These are phyloP conservation scores for Clarias magur DNA, from an alignment of 2,113 vertebrate species.

Conservation along the genomic window DNA sequence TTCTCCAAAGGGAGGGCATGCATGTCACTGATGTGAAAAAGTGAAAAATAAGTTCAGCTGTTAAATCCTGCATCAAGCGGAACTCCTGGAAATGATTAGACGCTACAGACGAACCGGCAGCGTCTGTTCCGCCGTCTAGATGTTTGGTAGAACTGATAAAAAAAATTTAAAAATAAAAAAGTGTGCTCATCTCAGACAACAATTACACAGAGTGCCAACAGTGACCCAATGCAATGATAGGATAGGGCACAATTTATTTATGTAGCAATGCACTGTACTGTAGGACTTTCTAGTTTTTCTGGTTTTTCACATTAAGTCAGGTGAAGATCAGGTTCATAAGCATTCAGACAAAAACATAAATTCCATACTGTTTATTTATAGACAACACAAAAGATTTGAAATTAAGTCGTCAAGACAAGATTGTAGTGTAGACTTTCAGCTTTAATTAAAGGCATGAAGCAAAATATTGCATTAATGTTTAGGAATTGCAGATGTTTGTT, in stretches of 20 bases:
- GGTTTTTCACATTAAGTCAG: background rate
- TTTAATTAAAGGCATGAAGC: too few species aligned
- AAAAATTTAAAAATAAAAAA: background rate
- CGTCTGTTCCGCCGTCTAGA: conserved; percentile 64
- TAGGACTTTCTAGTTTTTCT: too few species aligned
- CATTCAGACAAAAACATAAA: too few species aligned
- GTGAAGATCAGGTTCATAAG: too few species aligned
- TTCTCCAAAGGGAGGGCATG: conserved; percentile 55
- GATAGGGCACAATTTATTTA: background rate
- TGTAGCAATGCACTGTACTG: too few species aligned
- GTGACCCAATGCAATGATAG: background rate
- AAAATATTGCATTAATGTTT: too few species aligned
- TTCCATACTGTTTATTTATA: too few species aligned
- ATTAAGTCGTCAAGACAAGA: too few species aligned
- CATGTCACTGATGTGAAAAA: conserved; percentile 76
- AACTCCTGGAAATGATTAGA: conserved; percentile 76
- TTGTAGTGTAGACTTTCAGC: too few species aligned
- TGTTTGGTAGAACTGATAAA: conserved; percentile 57
- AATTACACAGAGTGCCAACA: background rate
- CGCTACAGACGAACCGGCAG: conserved; percentile 74
- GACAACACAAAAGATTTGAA: too few species aligned
- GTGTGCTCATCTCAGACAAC: conserved; percentile 4
- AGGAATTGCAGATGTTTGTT: too few species aligned
- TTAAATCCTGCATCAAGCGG: conserved; percentile 72
- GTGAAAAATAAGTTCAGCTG: conserved; percentile 77